Base-by-base conservation (phyloP, 2,888 invertebrate genomes). In the Cremastinae sp. region DNA sequence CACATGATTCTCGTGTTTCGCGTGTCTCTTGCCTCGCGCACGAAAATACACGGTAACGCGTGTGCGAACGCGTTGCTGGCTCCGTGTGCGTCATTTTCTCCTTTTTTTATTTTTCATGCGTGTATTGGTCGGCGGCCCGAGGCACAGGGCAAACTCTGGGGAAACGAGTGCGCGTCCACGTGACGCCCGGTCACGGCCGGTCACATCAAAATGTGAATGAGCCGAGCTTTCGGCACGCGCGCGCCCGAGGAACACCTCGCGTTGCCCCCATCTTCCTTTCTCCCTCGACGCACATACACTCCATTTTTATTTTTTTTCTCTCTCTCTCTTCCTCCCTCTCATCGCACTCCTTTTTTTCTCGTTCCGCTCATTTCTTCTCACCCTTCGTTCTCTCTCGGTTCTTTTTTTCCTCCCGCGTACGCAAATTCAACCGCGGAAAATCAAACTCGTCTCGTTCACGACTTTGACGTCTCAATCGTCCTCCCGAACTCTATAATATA, bases 121-220 rank as follows among this genome's bases (percentile, higher is more conserved):
- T 18, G 36, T 75, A 58, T 43, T 45, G 36, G 53, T 45, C 3
- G 14, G 49, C 51, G 34, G 18, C 34, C 51, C 65, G 53, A 75
- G 66, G 62, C 56, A 68, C 66, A 66, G 62, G 62, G 49, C 66
- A 45, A 72, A 75, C 58, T n/a, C n/a, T 58, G 72, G 72, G 75
- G 58, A 73, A 75, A 72, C 72, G 73, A 69, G 76, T 65, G 76
- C 69, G 68, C 64, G 69, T 68, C 66, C 73, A 62, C 68, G 74
- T 74, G 74, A 68, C 74, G 61, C 74, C 59, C 41, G 76, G 76
- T 76, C 76, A 76, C 58, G 76, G 76, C 76, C 76, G 76, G 76
- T 76, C 76, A 76, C 64, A 73, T 76, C 73, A 76, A 76, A 76
- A 76, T 76, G 76, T 73, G 76, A 76, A 76, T 76, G 76, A 76